These are phyloP conservation scores for Rhabdomys pumilio DNA, from an alignment of 2,797 vertebrate species.

Conservation along the genomic window DNA sequence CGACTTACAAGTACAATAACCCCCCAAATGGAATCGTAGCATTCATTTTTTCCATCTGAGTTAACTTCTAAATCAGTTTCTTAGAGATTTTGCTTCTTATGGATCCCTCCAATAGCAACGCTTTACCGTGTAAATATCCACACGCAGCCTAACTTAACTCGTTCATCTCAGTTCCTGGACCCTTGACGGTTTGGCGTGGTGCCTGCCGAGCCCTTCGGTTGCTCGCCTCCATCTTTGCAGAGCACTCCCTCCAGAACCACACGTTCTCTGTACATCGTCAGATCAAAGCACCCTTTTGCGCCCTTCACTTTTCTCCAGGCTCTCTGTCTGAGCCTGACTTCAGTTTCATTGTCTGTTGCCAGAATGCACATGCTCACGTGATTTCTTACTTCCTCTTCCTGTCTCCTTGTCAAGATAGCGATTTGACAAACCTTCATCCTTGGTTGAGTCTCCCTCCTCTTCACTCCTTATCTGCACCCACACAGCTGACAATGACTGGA, in stretches of 20 bases:
- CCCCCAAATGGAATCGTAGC: not conserved
- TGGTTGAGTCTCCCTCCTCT: not conserved
- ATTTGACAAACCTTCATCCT: not conserved
- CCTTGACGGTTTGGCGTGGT: not conserved
- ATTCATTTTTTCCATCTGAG: not conserved
- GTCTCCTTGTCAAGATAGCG: not conserved
- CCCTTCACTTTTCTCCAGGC: not conserved
- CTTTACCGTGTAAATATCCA: not conserved
- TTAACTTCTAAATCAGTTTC: conserved; percentile 40
- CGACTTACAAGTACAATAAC: not conserved
- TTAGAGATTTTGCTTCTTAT: conserved; percentile 22
- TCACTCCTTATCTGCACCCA: not conserved
- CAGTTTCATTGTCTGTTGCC: not conserved
- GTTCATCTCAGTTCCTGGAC: not conserved
- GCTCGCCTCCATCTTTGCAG: not conserved
- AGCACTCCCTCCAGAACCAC: not conserved
- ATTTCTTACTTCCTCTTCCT: not conserved
- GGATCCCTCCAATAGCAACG: not conserved
- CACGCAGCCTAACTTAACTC: not conserved
- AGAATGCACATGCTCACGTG: not conserved
- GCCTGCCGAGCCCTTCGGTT: not conserved
- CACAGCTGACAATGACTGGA: not conserved
- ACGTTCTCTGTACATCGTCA: not conserved
- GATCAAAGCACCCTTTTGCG: not conserved
- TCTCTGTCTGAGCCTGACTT: not conserved